Evolutionary conservation across 2,113 vertebrate genomes (phyloP).

Genomic region (Thinocorus orbignyianus): DNA sequence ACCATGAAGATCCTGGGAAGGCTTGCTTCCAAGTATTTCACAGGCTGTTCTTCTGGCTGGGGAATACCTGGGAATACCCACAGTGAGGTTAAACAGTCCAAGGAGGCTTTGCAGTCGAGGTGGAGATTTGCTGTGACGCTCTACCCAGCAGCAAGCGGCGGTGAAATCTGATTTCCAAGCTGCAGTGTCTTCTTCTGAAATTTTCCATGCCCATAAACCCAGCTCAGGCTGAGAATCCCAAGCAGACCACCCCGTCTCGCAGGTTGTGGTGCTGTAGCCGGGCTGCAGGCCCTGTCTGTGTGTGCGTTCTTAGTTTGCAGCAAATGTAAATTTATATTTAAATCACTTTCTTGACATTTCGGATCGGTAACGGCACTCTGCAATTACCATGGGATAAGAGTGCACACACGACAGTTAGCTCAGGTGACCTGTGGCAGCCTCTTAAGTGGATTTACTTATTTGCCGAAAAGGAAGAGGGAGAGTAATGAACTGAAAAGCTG

Average conservation of each 20-base stretch:
- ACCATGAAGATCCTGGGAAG: no score
- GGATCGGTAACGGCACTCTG: neutral
- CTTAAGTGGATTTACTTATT: slow-evolving; percentile 43
- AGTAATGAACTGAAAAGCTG: slow-evolving; percentile 35
- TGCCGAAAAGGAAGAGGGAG: slow-evolving; percentile 22
- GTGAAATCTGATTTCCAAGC: neutral
- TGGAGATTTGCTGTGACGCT: neutral
- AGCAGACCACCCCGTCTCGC: accelerated
- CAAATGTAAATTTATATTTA: slow-evolving; percentile 6
- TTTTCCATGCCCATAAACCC: neutral
- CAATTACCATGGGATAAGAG: slow-evolving; percentile 15
- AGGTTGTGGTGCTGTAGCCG: neutral
- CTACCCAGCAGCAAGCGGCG: neutral
- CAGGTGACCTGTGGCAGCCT: slow-evolving; percentile 30
- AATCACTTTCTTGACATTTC: slow-evolving; percentile 45
- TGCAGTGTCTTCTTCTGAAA: neutral
- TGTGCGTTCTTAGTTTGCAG: neutral
- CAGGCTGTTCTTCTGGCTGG: neutral
- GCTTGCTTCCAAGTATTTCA: neutral
- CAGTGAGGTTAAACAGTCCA: neutral
- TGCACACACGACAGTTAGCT: slow-evolving; percentile 16
- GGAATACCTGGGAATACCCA: accelerated
- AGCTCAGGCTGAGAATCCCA: accelerated
- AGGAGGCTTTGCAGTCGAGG: neutral
- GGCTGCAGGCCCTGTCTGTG: neutral